Evolutionary conservation across 2,888 invertebrate species (phyloP), one percentile per base, ranked within the genome.

Genomic region (Ptychoptera contaminata): DNA sequence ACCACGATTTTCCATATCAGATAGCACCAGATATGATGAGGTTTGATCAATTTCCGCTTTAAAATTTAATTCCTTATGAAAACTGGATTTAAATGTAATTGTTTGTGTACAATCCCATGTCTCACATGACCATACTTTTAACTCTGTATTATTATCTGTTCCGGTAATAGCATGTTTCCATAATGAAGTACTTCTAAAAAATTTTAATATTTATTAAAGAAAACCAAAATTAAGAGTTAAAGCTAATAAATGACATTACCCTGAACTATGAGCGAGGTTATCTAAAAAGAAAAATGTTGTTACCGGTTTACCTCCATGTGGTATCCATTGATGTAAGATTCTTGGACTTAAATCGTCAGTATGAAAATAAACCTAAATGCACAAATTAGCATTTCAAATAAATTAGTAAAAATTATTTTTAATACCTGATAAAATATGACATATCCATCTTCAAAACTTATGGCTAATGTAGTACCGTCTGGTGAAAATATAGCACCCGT

Each of bases 131-230:
- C 94, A 96, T 40, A 83, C 71, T 66, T 93, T 94, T 44, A 96
- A 69, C 55, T 87, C 86, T 0, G 86, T 80, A 67, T 94, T 94
- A 61, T 86, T 78, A 50, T 84, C 81, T 0, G 90, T 82, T 1
- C 91, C 91, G 0, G 96, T 94, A 37, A 96, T 76, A 0, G 88
- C 92, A 66, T 84, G 93, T 63, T 92, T 92, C 96, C 97, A 97
- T 65, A 93, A 92, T 59, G 83, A 79, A 11, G 72, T 74, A 52
- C 77, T 77, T 53, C 16, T 35, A n/a, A 16, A 41, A 59, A 59
- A 49, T 50, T 46, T 11, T 8, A 15, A 47, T 48, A 34, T 12
- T 12, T 40, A 31, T 2, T 2, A 45, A 48, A 50, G 34, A 42
- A 32, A 16, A 37, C 8, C 12, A 23, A 4, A 31, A 31, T 14